phyloP scores from a whole-genome alignment of 2,888 invertebrate genomes.

The Chrysotoxum bicinctum region DNA sequence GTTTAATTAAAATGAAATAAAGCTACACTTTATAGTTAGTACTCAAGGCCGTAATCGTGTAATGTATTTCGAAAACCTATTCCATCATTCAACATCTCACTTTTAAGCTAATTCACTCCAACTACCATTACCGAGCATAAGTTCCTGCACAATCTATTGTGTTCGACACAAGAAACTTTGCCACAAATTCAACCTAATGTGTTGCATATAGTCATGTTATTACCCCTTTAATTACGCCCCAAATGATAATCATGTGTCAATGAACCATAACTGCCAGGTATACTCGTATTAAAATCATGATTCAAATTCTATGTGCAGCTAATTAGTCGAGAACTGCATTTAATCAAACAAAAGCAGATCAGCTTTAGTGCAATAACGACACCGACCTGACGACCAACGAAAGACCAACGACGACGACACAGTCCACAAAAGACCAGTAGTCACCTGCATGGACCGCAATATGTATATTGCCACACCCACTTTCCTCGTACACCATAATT shows the following conservation, averaged over 20 bases:
- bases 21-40: too few relatives aligned
- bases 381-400: not conserved
- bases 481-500: conserved; percentile 57
- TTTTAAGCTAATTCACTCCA: not conserved
- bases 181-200: conserved; percentile 35
- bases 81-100: not conserved
- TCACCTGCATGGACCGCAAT: conserved; percentile 44
- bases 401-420: not conserved
- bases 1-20: too few relatives aligned
- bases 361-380: not conserved
- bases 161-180: not conserved
- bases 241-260: conserved; percentile 55
- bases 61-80: not conserved
- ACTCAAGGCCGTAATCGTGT: not conserved
- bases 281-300: not conserved
- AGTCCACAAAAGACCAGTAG: conserved; percentile 58
- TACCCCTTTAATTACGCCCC: conserved; percentile 48
- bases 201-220: conserved; percentile 48
- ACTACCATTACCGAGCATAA: not conserved
- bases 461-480: conserved; percentile 54
- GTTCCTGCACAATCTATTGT: not conserved
- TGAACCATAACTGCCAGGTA: conserved; percentile 54
- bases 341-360: conserved; percentile 62
- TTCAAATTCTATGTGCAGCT: conserved; percentile 41
- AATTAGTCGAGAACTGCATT: conserved; percentile 49